phyloP scores from a whole-genome alignment of 2,888 invertebrate genomes.

The Drosophila atroscutellata region DNA sequence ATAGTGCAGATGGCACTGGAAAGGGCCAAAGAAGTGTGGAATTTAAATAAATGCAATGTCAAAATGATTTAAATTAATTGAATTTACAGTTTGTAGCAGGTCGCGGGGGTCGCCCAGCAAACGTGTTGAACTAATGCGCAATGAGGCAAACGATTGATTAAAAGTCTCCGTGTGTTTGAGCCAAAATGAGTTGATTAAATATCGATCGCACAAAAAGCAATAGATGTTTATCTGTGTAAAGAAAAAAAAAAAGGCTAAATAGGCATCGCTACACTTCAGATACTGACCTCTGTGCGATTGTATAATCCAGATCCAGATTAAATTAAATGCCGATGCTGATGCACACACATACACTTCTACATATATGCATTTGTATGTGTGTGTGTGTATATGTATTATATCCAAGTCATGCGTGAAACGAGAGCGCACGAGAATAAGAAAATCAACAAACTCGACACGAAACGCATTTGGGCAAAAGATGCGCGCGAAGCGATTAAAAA shows the following conservation, averaged over 20 bases:
- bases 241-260: neutral
- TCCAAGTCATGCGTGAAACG: conserved; percentile 57
- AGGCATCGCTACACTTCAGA: conserved; percentile 3
- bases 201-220: neutral
- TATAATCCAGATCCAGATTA: conserved; percentile 52
- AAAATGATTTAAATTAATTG: conserved; percentile 65
- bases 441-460: conserved; percentile 44
- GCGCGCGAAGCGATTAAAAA: conserved; percentile 55
- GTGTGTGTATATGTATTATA: conserved; percentile 17
- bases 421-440: conserved; percentile 36
- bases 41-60: conserved; percentile 34
- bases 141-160: conserved; percentile 30
- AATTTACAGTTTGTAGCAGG: conserved; percentile 46
- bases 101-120: conserved; percentile 32
- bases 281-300: conserved; percentile 64
- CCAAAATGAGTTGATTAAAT: conserved; percentile 17
- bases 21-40: conserved; percentile 2
- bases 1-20: neutral
- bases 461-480: conserved; percentile 58
- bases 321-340: conserved; percentile 40
- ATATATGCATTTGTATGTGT: conserved; percentile 20
- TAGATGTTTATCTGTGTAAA: neutral
- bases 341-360: conserved; percentile 3
- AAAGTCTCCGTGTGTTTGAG: neutral
- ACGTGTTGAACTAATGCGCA: conserved; percentile 30